Evolutionary conservation across 2,888 invertebrate species (phyloP), one percentile per base, ranked within the genome.

Genomic region (Habroteleia sp.): DNA sequence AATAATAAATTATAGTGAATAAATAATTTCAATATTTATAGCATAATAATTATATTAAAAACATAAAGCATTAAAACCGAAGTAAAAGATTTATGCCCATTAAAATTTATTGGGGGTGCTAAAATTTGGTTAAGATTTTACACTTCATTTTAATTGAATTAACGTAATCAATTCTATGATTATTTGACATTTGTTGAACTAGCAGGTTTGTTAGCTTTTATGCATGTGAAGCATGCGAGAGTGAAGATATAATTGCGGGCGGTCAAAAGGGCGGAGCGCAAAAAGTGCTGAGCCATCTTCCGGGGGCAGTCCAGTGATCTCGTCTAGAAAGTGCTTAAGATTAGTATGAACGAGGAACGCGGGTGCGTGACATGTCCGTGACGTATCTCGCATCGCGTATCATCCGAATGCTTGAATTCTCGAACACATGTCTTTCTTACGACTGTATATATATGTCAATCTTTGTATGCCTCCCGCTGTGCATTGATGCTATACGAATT

Each of bases 241-340:
- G 56, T 48, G 42, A 52, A 37, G 58, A 63, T 60, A 42, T 65
- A 44, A 52, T 74, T 50, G 58, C 69, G 54, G 75, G 75, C 71
- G 71, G 75, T 71, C 62, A 71, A 75, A 71, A 71, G 85, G 87
- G 87, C 87, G 87, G 87, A 80, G 86, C 86, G 82, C 82, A 83
- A 85, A 87, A 87, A 84, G 77, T 82, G 87, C 84, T 84, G 85
- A 87, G 84, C 78, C 83, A 85, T 84, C 82, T 80, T 82, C 82
- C 77, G 81, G 81, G 80, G 82, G 82, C 65, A 75, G 76, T 74
- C 44, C 68, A 54, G 66, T 76, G 77, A 77, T 76, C 76, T 79
- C 74, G 74, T 71, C 68, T 54, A 66, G 71, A 74, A 65, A 75
- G 77, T 44, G 73, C 60, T 44, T 68, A 72, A 46, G 65, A 56